phyloP scores from a whole-genome alignment of 1,140 invertebrate species.

The Lamellibrachia luymesi region DNA sequence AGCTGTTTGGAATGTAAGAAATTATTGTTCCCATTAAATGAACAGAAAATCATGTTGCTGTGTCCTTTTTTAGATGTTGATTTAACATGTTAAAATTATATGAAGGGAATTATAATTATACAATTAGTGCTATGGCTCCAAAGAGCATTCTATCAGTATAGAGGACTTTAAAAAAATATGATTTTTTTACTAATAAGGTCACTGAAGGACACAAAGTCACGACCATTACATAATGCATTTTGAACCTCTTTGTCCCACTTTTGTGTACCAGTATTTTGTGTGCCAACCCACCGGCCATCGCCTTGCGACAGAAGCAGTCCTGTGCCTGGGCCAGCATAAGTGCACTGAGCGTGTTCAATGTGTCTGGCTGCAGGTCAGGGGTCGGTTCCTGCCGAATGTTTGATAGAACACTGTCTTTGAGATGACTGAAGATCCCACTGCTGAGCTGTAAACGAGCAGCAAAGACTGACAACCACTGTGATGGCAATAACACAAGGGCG shows the following conservation, averaged over 20 bases:
- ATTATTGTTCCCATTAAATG: no score
- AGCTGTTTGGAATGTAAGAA: no score
- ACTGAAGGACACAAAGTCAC: neutral
- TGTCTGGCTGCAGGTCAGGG: slow-evolving; percentile 90
- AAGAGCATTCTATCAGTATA: no score
- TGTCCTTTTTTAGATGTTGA: no score
- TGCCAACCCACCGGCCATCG: slow-evolving; percentile 72
- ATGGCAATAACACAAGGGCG: no score
- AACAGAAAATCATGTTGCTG: no score
- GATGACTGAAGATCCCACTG: slow-evolving; percentile 84
- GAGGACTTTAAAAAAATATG: no score
- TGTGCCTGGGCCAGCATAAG: slow-evolving; percentile 97
- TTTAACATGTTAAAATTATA: no score
- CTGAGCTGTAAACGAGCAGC: slow-evolving; percentile 67
- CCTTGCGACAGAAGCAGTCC: slow-evolving; percentile 94
- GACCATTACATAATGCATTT: no score
- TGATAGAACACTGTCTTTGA: slow-evolving; percentile 82
- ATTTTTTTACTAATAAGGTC: neutral
- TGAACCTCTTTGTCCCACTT: no score
- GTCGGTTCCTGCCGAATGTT: slow-evolving; percentile 91
- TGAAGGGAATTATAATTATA: no score
- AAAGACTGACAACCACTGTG: neutral
- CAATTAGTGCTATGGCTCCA: no score
- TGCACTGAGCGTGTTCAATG: slow-evolving; percentile 76
- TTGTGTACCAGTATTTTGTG: neutral